Percentiles rank a stretch among this genome's conserved stretches.
Conservation (phyloP, 1,140 invertebrate species). For the Sminthurides bifidus region DNA sequence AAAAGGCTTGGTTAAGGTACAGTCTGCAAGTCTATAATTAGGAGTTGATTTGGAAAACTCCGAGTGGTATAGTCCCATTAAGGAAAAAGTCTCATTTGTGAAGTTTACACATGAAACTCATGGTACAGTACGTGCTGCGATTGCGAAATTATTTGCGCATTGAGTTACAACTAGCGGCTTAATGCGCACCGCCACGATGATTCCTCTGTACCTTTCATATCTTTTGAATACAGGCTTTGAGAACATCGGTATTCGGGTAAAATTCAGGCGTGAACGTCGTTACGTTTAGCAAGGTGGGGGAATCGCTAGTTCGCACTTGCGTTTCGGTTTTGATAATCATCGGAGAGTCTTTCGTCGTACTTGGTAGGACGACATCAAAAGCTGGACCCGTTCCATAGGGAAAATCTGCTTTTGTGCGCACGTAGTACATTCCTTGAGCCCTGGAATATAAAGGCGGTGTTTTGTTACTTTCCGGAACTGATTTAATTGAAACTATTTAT, state of each 20-base stretch:
- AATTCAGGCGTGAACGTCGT: background rate
- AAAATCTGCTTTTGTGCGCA: background rate
- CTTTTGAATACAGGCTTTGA: constrained; percentile 2
- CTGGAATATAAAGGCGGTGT: too few relatives aligned
- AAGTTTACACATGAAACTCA: too few relatives aligned
- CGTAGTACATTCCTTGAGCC: constrained; percentile 5
- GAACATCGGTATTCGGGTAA: constrained; percentile 1
- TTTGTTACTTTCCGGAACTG: too few relatives aligned
- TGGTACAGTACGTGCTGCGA: too few relatives aligned
- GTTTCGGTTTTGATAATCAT: constrained; percentile 7
- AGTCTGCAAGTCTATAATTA: too few relatives aligned
- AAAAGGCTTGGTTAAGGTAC: too few relatives aligned
- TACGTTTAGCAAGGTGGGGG: background rate
- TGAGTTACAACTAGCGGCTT: too few relatives aligned
- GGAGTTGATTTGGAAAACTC: too few relatives aligned
- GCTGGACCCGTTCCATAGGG: constrained; percentile 13
- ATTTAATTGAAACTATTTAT: background rate
- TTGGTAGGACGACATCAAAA: constrained; percentile 9
- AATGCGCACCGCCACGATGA: too few relatives aligned
- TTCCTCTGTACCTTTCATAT: background rate
- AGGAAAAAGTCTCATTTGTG: too few relatives aligned
- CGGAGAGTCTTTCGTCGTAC: constrained; percentile 6
- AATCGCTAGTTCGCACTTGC: background rate
- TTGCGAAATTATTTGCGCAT: too few relatives aligned
- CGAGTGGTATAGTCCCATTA: too few relatives aligned